Base-by-base conservation (phyloP, 2,797 vertebrate genomes). In the Vultur gryphus region DNA sequence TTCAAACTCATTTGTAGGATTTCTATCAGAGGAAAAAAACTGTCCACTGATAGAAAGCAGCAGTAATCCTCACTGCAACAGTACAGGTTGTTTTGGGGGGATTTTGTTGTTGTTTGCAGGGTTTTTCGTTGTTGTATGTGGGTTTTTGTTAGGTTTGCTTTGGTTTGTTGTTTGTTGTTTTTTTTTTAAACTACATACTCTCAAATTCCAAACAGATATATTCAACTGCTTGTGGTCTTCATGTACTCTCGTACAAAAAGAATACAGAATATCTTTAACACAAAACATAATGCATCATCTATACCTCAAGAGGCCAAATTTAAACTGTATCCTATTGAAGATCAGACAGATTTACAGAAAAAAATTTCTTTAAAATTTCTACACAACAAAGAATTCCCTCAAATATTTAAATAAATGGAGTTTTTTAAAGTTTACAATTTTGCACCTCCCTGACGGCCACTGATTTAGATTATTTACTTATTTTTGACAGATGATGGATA, bases 41-140 rank as follows among this genome's bases (percentile, higher is more conserved):
- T 39, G 11, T 26, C 10, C 16, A 17, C 46, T 15, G 6, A 16
- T 6, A 82, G 18, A 76, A 72, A 66, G 26, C 10, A 67, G 21
- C 26, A 89, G 21, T 16, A 85, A 85, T 20, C 23, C 12, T 69
- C 48, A 57, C 11, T 13, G 54, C 3, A 46, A 54, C 62, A 71
- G 16, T 8, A 51, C 5, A 76, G 5, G n/a, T 19, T 35, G 16
- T 54, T 77, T 33, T 0, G 1, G 9, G 16, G 5, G 3, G 2
- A 52, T 43, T 77, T 69, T 78, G 9, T 20, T 80, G 25, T 15
- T 62, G 7, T 25, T 52, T 16, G 9, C 51, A 16, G 28, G 20
- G 5, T 2, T 7, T 28, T 72, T 57, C 66, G 20, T 54, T 58
- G 39, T 26, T 48, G 13, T 16, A 29, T 25, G 52, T 37, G 18